Conservation (phyloP, 2,113 vertebrate species). For the Rhinoptilus africanus region DNA sequence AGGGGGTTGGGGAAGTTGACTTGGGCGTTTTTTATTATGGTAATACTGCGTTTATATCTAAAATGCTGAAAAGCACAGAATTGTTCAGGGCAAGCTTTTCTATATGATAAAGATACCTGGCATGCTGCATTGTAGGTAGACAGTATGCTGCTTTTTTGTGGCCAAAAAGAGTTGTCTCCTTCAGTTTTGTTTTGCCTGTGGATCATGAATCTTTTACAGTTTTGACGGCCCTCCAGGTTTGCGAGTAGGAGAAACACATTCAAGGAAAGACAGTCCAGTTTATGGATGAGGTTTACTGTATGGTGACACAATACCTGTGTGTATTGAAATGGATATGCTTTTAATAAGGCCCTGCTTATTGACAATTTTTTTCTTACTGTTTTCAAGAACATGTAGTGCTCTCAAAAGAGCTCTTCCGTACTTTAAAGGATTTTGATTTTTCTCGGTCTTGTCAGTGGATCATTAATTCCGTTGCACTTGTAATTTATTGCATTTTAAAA, state of each 20-base stretch:
- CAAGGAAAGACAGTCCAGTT: background rate
- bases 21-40: background rate
- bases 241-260: background rate
- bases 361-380: background rate
- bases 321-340: background rate
- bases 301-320: background rate
- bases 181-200: background rate
- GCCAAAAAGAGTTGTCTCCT: background rate
- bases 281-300: background rate
- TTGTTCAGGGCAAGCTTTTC: background rate
- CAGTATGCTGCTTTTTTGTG: background rate
- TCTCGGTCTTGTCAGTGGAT: background rate
- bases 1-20: background rate
- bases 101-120: background rate
- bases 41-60: background rate
- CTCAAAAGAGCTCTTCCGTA: background rate
- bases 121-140: background rate
- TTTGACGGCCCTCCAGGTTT: background rate
- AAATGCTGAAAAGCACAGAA: background rate
- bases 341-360: background rate
- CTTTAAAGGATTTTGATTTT: background rate
- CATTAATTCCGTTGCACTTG: background rate
- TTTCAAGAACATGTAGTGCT: background rate
- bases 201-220: background rate
- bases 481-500: background rate